Evolutionary conservation across 2,888 invertebrate species (phyloP), one percentile per base, ranked within the genome.

Genomic region (Sarcophaga subvicina): DNA sequence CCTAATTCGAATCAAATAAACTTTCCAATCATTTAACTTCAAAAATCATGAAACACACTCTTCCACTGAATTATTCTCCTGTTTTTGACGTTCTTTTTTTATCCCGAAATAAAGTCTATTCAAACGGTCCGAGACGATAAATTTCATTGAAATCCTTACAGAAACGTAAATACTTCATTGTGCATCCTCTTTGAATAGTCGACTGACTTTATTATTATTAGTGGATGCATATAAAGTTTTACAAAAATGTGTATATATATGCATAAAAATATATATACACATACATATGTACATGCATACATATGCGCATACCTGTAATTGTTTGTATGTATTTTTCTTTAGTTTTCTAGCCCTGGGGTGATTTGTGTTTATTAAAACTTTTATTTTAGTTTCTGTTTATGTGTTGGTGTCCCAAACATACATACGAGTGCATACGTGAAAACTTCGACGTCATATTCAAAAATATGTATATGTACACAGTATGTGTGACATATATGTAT

Each of bases 331-430:
- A 14, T 62, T 79, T 80, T 27, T 66, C 20, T 75, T 67, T 25
- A 72, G n/a, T 45, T 27, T 69, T 77, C 54, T 80, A 73, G 27
- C 67, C 80, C 83, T 80, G 60, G 25, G 86, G 83, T 80, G 59
- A 80, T 80, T 75, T 86, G 64, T 78, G 80, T 86, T 86, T 86
- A 86, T 86, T 83, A 86, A 80, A 86, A 86, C 72, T 86, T 83
- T 77, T 80, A 11, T 62, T 22, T 73, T 69, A 70, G 25, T 47
- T 54, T 11, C 12, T 70, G 47, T 47, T 47, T 67, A 67, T 4
- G 66, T 80, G 20, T 47, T 27, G n/a, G 59, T 75, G 54, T 4
- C n/a, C 11, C 49, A 37, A 37, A 37, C 37, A 37, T 37, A 37
- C 49, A 49, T 49, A 59, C 22, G 22, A 22, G 22, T 22, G 22